Evolutionary conservation across 1,140 invertebrate genomes (phyloP), one percentile per base, ranked within the genome.

Genomic region (Parasteatoda tepidariorum): DNA sequence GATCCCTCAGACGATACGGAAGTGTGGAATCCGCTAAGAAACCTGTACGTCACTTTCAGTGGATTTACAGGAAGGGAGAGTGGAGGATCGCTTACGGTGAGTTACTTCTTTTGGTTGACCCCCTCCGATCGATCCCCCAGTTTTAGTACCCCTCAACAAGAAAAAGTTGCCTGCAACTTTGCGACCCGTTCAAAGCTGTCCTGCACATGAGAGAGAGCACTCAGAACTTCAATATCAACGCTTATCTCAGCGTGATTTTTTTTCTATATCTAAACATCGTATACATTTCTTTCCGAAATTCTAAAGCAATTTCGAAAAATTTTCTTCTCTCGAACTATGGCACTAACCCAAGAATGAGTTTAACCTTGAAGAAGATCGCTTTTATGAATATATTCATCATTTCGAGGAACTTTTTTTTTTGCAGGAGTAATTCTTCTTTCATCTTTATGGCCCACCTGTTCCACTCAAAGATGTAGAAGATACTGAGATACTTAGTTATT

Each of bases 41-140:
- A 83, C 85, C 85, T 34, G 78, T 84, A 22, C 71, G 85, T 26
- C 86, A 87, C 78, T 87, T 86, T 64, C 86, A 85, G 57, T 87
- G 86, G 86, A 84, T 86, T 62, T 87, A 85, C 78, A 82, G 83
- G 38, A 85, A 87, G 54, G 85, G 85, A 55, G 85, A 87, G 71
- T 86, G 87, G 86, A 76, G 86, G 67, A 86, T 87, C 67, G 86
- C 85, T 59, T 87, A 87, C 76, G 86, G 86, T 87, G 85, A 87
- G 86, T 84, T 38, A 67, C 55, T 73, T 54, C 48, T 70, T 78
- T 71, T 41, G 4, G n/a, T 62, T 61, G 38, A 48, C 38, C 31
- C 55, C 57, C 33, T n/a, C 55, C 55, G 13, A 62, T 34, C 71
- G 71, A 62, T 28, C 71, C n/a, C 34, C 71, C 71, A 64, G 26